Percentiles rank a stretch among this genome's conserved stretches.
These are phyloP conservation scores for Drosophila ohnishii DNA, from an alignment of 1,140 invertebrate genomes.

Conservation along the genomic window DNA sequence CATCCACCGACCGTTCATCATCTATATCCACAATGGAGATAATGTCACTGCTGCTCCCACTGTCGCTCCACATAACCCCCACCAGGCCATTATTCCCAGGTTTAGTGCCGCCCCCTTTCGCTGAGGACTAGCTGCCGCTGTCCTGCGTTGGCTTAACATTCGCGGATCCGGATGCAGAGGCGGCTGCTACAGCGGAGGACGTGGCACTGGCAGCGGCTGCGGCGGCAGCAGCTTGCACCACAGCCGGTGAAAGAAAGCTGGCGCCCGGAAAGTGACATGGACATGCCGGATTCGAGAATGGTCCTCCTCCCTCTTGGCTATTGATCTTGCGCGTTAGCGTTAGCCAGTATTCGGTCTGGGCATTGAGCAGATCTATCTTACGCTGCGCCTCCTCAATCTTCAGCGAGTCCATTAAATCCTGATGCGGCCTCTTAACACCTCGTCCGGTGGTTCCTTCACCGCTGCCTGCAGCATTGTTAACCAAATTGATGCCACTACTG, in stretches of 20 bases:
- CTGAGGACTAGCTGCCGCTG: slow-evolving; percentile 77
- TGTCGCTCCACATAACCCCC: slow-evolving; percentile 13
- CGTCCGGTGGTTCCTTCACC: neutral
- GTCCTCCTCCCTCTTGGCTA: slow-evolving; percentile 44
- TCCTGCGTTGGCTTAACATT: slow-evolving; percentile 66
- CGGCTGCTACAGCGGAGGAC: neutral
- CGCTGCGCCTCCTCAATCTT: slow-evolving; percentile 74
- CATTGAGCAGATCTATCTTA: slow-evolving; percentile 78
- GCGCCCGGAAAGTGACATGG: slow-evolving; percentile 69
- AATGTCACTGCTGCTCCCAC: slow-evolving; percentile 39
- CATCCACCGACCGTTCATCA: slow-evolving; percentile 40
- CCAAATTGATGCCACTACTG: slow-evolving; percentile 28
- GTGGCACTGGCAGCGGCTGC: slow-evolving; percentile 9
- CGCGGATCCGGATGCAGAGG: neutral
- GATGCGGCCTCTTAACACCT: slow-evolving; percentile 46
- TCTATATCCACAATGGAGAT: slow-evolving; percentile 72
- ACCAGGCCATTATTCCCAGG: neutral
- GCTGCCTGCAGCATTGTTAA: neutral
- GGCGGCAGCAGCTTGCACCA: slow-evolving; percentile 18
- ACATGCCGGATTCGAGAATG: slow-evolving; percentile 70
- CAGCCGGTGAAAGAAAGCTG: slow-evolving; percentile 15
- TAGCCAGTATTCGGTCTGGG: slow-evolving; percentile 80
- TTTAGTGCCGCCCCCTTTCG: slow-evolving; percentile 22
- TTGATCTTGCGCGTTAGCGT: slow-evolving; percentile 79
- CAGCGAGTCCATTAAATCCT: slow-evolving; percentile 70